A percentile compares a stretch with the other conserved stretches of the same genome.
Conservation (phyloP, 2,888 invertebrate species). For the Chloroclystis v-ata region DNA sequence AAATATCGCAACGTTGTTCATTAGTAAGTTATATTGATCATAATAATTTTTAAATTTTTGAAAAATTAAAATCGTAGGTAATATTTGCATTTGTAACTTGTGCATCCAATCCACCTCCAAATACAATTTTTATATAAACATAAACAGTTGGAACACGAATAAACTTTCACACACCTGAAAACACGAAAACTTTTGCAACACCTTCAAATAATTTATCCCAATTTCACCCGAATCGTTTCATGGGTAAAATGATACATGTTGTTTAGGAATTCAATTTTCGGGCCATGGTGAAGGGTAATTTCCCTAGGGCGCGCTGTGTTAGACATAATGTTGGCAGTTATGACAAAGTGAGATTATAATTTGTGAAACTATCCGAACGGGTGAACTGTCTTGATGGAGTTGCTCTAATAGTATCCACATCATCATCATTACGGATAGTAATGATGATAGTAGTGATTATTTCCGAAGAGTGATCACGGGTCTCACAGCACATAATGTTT, state of each 20-base stretch:
- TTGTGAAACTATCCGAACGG: constrained; percentile 12
- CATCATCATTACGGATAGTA: too few relatives aligned
- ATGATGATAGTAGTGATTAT: too few relatives aligned
- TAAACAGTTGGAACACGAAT: neutral
- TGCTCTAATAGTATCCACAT: too few relatives aligned
- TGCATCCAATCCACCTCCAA: too few relatives aligned
- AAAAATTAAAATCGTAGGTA: too few relatives aligned
- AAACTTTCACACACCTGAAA: neutral
- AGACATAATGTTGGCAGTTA: constrained; percentile 19
- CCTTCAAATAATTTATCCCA: neutral
- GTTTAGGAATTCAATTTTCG: constrained; percentile 39
- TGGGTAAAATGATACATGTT: constrained; percentile 17
- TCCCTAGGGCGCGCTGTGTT: constrained; percentile 27
- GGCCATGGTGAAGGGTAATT: constrained; percentile 28
- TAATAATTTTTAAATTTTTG: too few relatives aligned
- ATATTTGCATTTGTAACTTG: too few relatives aligned
- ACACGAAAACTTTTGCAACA: neutral
- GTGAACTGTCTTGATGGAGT: constrained; percentile 2
- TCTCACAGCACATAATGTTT: too few relatives aligned
- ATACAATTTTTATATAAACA: neutral
- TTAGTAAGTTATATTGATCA: too few relatives aligned
- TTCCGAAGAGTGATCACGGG: too few relatives aligned
- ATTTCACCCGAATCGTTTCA: constrained; percentile 9
- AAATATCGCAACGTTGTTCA: too few relatives aligned
- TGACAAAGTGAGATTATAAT: constrained; percentile 13